Conservation (phyloP, 2,888 invertebrate genomes). For the Megaustenia siamemsis region DNA sequence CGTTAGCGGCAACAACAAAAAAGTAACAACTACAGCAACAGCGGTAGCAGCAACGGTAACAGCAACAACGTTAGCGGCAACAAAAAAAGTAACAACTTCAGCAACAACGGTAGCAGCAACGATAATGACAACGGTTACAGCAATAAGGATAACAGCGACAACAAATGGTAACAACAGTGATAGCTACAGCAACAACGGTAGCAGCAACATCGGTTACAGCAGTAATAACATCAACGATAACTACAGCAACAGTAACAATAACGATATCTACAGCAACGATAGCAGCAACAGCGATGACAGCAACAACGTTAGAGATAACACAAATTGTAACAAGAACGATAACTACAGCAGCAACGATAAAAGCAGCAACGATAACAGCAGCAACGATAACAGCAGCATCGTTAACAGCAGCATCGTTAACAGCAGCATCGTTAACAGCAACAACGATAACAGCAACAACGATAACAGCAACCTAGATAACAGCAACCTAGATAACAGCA, state of each 20-base stretch:
- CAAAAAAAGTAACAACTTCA: no score
- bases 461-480: not conserved
- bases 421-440: not conserved
- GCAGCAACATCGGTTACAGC: not conserved
- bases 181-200: constrained; percentile 4
- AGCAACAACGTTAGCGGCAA: not conserved
- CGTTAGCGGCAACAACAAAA: not conserved
- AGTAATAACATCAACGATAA: constrained; percentile 12
- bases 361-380: constrained; percentile 9
- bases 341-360: constrained; percentile 7
- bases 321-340: not conserved
- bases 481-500: not conserved
- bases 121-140: not conserved
- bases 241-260: constrained; percentile 12
- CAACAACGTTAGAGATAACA: not conserved
- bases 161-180: constrained; percentile 2
- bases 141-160: not conserved
- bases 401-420: not conserved
- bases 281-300: not conserved
- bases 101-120: not conserved
- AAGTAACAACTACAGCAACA: not conserved
- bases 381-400: not conserved
- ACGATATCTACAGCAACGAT: not conserved
- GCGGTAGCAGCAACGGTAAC: not conserved
- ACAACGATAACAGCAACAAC: not conserved